These are phyloP conservation scores for Synanceia verrucosa DNA, from an alignment of 2,797 vertebrate species.

Conservation along the genomic window DNA sequence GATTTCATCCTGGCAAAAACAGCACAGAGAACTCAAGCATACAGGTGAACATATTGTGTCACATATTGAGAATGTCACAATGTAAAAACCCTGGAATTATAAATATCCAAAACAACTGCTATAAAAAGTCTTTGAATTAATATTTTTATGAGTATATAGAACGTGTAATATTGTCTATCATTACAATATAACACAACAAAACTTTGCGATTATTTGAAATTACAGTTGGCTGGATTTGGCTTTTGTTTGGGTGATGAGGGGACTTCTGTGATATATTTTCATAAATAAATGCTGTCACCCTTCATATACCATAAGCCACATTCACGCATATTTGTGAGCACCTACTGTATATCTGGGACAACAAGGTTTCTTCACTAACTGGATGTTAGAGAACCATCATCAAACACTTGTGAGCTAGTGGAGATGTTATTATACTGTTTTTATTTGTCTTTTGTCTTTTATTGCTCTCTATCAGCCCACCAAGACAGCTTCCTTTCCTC, in stretches of 20 bases:
- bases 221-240: conserved; percentile 41
- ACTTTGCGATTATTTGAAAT: conserved; percentile 4
- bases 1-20: not conserved
- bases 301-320: conserved; percentile 5
- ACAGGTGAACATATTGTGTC: conserved; percentile 6
- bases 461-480: conserved; percentile 20
- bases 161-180: conserved; percentile 26
- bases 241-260: conserved; percentile 20
- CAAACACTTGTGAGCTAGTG: conserved; percentile 34
- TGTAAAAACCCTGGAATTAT: conserved; percentile 18
- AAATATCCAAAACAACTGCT: conserved; percentile 25
- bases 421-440: conserved; percentile 21
- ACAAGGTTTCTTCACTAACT: conserved; percentile 3
- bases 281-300: not conserved
- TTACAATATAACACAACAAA: conserved; percentile 54
- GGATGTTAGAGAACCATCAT: conserved; percentile 23
- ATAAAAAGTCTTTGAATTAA: conserved; percentile 28
- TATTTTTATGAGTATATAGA: conserved; percentile 38
- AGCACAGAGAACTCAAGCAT: not conserved
- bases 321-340: not conserved
- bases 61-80: conserved; percentile 4
- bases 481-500: conserved; percentile 10
- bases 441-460: conserved; percentile 47
- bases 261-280: conserved; percentile 4
- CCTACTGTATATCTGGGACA: conserved; percentile 8